Conservation (phyloP, 2,888 invertebrate species). For the Dryadula phaetusa region DNA sequence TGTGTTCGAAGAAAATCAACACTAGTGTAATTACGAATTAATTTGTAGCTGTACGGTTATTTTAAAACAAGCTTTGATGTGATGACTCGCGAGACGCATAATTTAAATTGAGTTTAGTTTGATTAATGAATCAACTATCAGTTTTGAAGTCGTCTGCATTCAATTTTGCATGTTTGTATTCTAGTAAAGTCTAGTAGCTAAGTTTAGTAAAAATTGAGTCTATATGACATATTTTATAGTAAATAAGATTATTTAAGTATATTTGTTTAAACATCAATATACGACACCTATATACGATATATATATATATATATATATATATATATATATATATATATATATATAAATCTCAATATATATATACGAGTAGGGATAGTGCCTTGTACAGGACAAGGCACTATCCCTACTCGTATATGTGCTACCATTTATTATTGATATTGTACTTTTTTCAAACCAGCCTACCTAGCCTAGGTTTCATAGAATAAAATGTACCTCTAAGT, state of each 20-base stretch:
- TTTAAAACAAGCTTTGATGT: constrained; percentile 68
- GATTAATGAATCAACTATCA: constrained; percentile 55
- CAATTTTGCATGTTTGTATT: background rate
- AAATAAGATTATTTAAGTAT: background rate
- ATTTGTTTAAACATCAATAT: background rate
- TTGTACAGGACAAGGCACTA: too few species aligned
- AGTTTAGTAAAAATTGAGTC: background rate
- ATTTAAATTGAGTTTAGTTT: constrained; percentile 62
- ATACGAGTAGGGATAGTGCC: too few species aligned
- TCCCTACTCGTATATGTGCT: too few species aligned
- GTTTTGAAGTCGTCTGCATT: background rate
- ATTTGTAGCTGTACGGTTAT: constrained; percentile 74
- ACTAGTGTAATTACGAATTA: constrained; percentile 79
- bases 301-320: too few species aligned
- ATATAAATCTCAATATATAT: too few species aligned
- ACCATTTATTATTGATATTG: too few species aligned
- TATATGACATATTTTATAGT: background rate
- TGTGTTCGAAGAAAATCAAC: constrained; percentile 75
- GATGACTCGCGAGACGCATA: constrained; percentile 56
- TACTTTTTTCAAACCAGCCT: too few species aligned
- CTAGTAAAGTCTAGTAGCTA: too few species aligned
- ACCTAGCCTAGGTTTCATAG: background rate
- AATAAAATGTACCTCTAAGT: background rate
- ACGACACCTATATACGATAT: too few species aligned
- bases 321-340: too few species aligned